A percentile compares a stretch with the other conserved stretches of the same genome.
Evolutionary conservation across 2,797 vertebrate genomes (phyloP).

Genomic region (Tokudaia tokunoshimensis): DNA sequence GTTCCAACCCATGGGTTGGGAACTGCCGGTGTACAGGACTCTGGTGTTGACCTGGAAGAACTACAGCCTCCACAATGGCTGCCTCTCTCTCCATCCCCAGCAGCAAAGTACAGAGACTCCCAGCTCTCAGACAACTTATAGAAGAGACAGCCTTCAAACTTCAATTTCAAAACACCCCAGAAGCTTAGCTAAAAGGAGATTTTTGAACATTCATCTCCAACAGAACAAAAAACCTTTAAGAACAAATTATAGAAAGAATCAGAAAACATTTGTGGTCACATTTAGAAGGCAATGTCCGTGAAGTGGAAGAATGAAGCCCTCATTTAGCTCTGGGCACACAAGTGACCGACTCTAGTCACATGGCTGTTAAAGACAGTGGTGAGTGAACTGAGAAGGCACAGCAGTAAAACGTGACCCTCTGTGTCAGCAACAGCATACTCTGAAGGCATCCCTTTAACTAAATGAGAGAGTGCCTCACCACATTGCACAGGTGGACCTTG

Average conservation of each 20-base stretch:
- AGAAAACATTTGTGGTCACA: not conserved
- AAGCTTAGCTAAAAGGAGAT: not conserved
- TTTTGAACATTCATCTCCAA: not conserved
- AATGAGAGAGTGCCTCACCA: not conserved
- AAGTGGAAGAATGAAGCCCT: too few species aligned
- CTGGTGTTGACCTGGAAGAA: not conserved
- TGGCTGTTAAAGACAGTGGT: not conserved
- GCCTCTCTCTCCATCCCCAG: not conserved
- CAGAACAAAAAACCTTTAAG: not conserved
- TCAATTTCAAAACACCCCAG: not conserved
- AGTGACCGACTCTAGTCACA: not conserved
- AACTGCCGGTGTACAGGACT: not conserved
- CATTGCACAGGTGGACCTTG: not conserved
- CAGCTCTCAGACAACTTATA: not conserved
- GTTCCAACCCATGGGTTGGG: not conserved
- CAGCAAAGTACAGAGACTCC: not conserved
- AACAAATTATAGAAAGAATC: not conserved
- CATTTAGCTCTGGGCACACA: not conserved
- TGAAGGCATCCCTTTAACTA: not conserved
- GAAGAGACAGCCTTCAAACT: not conserved
- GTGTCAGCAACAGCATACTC: too few species aligned
- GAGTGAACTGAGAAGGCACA: too few species aligned
- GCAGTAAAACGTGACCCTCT: rapidly evolving
- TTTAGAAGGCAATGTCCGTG: not conserved
- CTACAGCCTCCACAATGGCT: not conserved